These are phyloP conservation scores for Malacoraja senta DNA, from an alignment of 2,797 vertebrate genomes.

Conservation along the genomic window DNA sequence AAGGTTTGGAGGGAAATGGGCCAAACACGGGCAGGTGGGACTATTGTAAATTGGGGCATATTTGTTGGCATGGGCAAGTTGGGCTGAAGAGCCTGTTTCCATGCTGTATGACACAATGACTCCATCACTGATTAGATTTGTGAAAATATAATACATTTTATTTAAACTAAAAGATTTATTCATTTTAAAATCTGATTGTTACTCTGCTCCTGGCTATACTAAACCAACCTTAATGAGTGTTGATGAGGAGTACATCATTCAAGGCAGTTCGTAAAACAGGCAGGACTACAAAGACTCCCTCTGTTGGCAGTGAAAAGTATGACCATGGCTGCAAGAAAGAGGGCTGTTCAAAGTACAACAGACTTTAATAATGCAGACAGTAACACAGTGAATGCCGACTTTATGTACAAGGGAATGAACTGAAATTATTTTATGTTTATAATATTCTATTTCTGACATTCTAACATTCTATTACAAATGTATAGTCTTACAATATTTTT, in stretches of 20 bases:
- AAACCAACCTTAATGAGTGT: neutral
- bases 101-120: too few relatives aligned
- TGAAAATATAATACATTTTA: neutral
- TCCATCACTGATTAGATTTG: neutral
- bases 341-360: neutral
- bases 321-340: neutral
- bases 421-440: neutral
- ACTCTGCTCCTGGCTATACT: neutral
- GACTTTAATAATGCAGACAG: neutral
- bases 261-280: too few relatives aligned
- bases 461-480: neutral
- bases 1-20: too few relatives aligned
- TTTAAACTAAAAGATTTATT: neutral
- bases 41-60: too few relatives aligned
- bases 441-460: neutral
- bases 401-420: neutral
- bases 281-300: neutral
- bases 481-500: neutral
- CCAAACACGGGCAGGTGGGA: too few relatives aligned
- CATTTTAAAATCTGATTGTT: neutral
- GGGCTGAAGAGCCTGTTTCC: too few relatives aligned
- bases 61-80: too few relatives aligned
- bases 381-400: neutral
- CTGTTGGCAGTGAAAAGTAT: neutral
- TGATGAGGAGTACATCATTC: too few relatives aligned